Evolutionary conservation across 2,113 vertebrate species (phyloP).

Genomic region (Mixornis gularis): DNA sequence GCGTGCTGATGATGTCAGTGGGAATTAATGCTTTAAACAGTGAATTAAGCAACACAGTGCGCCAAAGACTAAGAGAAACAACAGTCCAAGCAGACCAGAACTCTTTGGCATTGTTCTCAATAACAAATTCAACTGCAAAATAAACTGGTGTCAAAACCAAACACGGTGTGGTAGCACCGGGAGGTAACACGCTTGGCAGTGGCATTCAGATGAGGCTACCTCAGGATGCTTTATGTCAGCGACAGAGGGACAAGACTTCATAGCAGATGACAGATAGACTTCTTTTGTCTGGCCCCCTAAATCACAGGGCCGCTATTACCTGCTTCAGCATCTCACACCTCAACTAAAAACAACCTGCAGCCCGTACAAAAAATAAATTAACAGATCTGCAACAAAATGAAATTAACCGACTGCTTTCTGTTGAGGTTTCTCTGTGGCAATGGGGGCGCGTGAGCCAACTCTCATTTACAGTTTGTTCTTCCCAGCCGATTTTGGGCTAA

Average conservation of each 20-base stretch:
- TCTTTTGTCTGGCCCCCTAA: constrained; percentile 37
- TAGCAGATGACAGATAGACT: neutral
- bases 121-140: neutral
- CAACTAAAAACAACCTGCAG: neutral
- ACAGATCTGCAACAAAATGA: neutral
- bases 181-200: neutral
- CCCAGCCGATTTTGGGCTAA: neutral
- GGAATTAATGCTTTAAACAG: neutral
- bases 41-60: neutral
- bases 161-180: rapidly evolving
- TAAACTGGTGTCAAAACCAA: neutral
- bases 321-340: neutral
- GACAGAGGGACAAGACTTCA: neutral
- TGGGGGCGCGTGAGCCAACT: neutral
- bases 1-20: neutral
- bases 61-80: neutral
- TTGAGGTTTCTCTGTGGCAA: neutral
- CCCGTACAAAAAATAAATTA: neutral
- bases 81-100: neutral
- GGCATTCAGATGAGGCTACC: neutral
- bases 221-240: neutral
- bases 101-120: neutral
- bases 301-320: neutral
- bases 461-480: neutral
- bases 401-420: neutral